Percentiles rank a stretch among this genome's conserved stretches.
Conservation (phyloP, 2,113 vertebrate species). For the Sciurus niger region DNA sequence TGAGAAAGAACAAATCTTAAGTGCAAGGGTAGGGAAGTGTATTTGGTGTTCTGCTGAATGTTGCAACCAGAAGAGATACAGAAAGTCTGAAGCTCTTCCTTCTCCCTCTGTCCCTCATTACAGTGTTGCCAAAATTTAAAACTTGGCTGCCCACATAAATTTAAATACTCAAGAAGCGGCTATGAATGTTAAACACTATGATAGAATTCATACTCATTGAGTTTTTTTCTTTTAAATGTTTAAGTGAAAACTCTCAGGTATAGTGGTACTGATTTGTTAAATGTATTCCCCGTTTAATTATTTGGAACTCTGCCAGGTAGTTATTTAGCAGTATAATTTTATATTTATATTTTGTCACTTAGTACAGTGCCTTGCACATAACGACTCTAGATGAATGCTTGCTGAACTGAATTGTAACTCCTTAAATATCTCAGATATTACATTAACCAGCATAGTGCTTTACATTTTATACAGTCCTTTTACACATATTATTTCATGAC, state of each 20-base stretch:
- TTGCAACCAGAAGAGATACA: conserved; percentile 8
- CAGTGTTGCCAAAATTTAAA: conserved; percentile 39
- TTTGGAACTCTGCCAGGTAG: conserved; percentile 59
- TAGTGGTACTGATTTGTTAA: conserved; percentile 12
- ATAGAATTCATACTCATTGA: background rate
- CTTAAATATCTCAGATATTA: background rate
- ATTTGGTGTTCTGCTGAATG: conserved; percentile 42
- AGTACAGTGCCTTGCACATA: conserved; percentile 76
- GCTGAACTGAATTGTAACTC: conserved; percentile 46
- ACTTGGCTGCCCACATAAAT: conserved; percentile 15
- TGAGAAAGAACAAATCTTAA: conserved; percentile 48
- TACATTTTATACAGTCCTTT: background rate
- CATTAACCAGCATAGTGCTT: conserved; percentile 9
- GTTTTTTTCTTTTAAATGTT: conserved; percentile 12
- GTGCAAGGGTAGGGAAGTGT: background rate
- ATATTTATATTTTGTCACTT: conserved; percentile 39
- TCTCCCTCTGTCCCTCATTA: background rate
- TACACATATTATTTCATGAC: background rate
- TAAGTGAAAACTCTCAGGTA: conserved; percentile 67
- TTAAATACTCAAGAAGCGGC: conserved; percentile 44
- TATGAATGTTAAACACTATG: conserved; percentile 1
- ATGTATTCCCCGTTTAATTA: background rate
- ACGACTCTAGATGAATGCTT: conserved; percentile 27
- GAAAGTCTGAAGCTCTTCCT: background rate
- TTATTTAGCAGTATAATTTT: conserved; percentile 52